These are phyloP conservation scores for Pilophorus perplexus DNA, from an alignment of 2,888 invertebrate species.

Conservation along the genomic window DNA sequence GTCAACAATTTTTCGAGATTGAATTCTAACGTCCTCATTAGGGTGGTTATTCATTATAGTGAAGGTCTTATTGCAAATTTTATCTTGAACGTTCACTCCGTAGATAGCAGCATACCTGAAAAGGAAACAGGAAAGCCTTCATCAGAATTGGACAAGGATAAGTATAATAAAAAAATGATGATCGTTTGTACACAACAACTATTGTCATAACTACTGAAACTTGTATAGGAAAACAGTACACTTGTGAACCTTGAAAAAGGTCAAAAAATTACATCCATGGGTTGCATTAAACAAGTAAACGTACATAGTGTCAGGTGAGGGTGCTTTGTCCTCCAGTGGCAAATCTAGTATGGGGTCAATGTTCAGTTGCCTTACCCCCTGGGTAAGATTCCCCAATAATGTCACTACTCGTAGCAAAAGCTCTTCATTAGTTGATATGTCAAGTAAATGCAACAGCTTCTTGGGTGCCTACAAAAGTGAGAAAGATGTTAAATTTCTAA, in stretches of 20 bases:
- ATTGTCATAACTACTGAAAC: no score
- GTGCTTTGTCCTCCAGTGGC: constrained; percentile 56
- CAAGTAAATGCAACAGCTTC: constrained; percentile 55
- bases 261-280: no score
- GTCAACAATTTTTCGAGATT: constrained; percentile 52
- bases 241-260: no score
- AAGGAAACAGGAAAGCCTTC: neutral
- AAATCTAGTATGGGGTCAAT: constrained; percentile 55
- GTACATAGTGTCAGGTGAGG: constrained; percentile 58
- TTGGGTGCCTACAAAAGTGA: constrained; percentile 54
- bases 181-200: no score
- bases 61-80: constrained; percentile 52
- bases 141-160: neutral
- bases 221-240: no score
- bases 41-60: constrained; percentile 52
- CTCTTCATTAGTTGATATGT: constrained; percentile 53
- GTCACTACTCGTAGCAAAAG: constrained; percentile 56
- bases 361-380: constrained; percentile 53
- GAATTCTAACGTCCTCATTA: constrained; percentile 52
- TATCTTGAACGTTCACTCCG: constrained; percentile 53
- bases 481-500: no score
- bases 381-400: constrained; percentile 56
- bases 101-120: constrained; percentile 54
- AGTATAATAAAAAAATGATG: neutral
- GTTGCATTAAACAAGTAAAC: no score